phyloP scores from a whole-genome alignment of 2,888 invertebrate genomes.

The Nephrotoma guestfalica region DNA sequence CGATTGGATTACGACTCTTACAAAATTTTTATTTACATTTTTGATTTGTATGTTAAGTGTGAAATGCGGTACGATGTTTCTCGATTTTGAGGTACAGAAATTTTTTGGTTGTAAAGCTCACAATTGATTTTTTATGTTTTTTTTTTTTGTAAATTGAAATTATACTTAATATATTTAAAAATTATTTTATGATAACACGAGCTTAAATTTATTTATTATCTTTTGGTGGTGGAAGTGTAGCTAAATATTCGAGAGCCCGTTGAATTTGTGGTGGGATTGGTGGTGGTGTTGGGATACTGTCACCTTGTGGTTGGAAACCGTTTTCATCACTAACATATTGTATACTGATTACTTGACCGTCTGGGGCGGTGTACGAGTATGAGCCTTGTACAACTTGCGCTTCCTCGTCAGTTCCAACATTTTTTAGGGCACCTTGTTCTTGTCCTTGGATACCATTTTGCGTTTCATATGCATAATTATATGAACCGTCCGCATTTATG shows the following conservation, averaged over 20 bases:
- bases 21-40: not conserved
- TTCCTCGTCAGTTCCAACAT: slow-evolving; percentile 38
- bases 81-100: not conserved
- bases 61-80: not conserved
- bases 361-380: slow-evolving; percentile 46
- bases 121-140: not conserved
- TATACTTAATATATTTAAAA: not conserved
- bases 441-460: slow-evolving; percentile 42
- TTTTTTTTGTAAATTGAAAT: not conserved
- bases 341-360: slow-evolving; percentile 43
- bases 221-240: slow-evolving; percentile 39
- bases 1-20: not conserved
- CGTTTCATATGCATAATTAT: slow-evolving; percentile 38
- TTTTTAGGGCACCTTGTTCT: slow-evolving; percentile 42
- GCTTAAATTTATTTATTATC: not conserved
- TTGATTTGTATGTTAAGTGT: not conserved
- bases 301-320: slow-evolving; percentile 45
- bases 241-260: slow-evolving; percentile 47
- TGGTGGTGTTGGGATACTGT: slow-evolving; percentile 38
- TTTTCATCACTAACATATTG: slow-evolving; percentile 54
- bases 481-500: slow-evolving; percentile 51
- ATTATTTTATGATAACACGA: not conserved
- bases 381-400: slow-evolving; percentile 46
- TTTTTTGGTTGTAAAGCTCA: not conserved
- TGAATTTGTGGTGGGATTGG: slow-evolving; percentile 56